Percentiles rank a stretch among this genome's conserved stretches.
These are phyloP conservation scores for Microchirus variegatus DNA, from an alignment of 2,797 vertebrate genomes.

Conservation along the genomic window DNA sequence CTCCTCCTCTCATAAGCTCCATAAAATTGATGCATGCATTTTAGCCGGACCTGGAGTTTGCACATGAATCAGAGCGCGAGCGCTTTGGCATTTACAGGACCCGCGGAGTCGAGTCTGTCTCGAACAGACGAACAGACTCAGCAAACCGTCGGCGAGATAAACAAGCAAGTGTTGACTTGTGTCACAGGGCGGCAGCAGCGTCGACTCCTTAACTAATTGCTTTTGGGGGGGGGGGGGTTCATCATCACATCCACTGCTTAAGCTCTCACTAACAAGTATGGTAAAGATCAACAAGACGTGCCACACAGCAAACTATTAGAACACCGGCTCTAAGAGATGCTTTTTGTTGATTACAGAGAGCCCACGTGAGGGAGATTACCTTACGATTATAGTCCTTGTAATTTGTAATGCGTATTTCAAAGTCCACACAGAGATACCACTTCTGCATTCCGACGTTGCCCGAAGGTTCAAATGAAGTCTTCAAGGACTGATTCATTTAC, in stretches of 20 bases:
- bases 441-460: slow-evolving; percentile 33
- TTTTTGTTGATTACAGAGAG: not conserved
- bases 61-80: slow-evolving; percentile 42
- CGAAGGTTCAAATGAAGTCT: slow-evolving; percentile 11
- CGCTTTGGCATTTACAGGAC: slow-evolving; percentile 32
- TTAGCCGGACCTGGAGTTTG: slow-evolving; percentile 1
- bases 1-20: slow-evolving; percentile 63
- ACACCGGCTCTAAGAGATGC: too few species aligned
- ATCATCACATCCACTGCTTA: slow-evolving; percentile 1
- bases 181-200: slow-evolving; percentile 6
- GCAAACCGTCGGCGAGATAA: not conserved
- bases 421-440: not conserved
- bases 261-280: not conserved
- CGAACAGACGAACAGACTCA: slow-evolving; percentile 2
- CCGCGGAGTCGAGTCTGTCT: slow-evolving; percentile 1
- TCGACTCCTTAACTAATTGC: slow-evolving; percentile 22
- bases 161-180: slow-evolving; percentile 9
- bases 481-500: slow-evolving; percentile 43
- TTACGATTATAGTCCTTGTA: too few species aligned
- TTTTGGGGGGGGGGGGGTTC: slow-evolving; percentile 12
- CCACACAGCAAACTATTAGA: not conserved
- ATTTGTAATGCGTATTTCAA: too few species aligned
- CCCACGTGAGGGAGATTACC: too few species aligned
- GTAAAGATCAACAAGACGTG: not conserved
- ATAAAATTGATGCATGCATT: slow-evolving; percentile 60